Conservation (phyloP, 2,888 invertebrate genomes). For the Trachelus troglodyta region DNA sequence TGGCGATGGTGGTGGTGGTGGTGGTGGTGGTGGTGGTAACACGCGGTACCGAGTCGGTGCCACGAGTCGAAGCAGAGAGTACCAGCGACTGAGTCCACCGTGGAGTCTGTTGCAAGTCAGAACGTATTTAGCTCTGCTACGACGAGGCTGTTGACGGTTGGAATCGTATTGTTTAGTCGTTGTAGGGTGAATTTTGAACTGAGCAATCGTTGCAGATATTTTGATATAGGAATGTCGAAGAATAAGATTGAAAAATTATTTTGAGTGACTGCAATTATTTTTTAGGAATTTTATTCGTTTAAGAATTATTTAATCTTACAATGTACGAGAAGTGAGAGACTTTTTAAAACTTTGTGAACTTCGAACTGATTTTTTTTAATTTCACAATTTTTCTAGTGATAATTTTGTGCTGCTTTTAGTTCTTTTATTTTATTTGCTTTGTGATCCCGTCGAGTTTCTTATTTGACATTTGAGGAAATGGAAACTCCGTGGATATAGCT, state of each 20-base stretch:
- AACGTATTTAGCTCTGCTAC: slow-evolving; percentile 10
- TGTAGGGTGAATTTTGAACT: background rate
- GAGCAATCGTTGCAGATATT: background rate
- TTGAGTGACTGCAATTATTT: background rate
- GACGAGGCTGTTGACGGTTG: background rate
- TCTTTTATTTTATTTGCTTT: background rate
- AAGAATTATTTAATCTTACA: background rate
- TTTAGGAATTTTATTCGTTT: background rate
- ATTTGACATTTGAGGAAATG: background rate
- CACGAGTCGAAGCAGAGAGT: slow-evolving; percentile 28
- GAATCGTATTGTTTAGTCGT: background rate
- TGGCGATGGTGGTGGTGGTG: slow-evolving; percentile 13
- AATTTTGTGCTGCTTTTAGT: background rate
- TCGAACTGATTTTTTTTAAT: no score
- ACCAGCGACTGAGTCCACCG: slow-evolving; percentile 35
- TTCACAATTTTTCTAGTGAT: background rate
- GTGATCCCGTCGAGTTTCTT: background rate
- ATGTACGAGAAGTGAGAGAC: background rate
- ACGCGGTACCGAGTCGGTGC: slow-evolving; percentile 39
- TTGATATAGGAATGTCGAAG: background rate
- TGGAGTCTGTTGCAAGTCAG: slow-evolving; percentile 36
- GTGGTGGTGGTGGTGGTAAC: slow-evolving; percentile 39
- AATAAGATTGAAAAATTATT: background rate
- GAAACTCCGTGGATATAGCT: background rate
- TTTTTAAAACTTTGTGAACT: no score